Evolutionary conservation across 2,113 vertebrate species (phyloP).

Genomic region (Dicaeum eximium): DNA sequence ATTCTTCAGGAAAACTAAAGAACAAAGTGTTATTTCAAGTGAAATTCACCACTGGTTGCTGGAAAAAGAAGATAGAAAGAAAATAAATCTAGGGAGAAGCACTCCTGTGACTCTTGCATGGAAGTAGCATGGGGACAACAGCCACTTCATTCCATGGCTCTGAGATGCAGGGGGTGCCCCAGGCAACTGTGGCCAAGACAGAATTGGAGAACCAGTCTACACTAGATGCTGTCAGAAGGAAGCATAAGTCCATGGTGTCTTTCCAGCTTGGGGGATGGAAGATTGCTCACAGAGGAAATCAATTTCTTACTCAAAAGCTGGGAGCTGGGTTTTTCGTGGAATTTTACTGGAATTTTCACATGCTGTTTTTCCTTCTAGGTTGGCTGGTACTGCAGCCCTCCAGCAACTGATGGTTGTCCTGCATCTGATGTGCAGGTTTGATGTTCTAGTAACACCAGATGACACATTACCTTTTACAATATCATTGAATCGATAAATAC

Average conservation of each 20-base stretch:
- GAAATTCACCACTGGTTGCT: neutral
- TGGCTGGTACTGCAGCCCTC: neutral
- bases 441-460: constrained; percentile 53
- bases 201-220: neutral
- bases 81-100: neutral
- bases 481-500: constrained; percentile 46
- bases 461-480: constrained; percentile 58
- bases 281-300: neutral
- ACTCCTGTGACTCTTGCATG: neutral
- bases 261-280: neutral
- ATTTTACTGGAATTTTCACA: neutral
- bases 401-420: constrained; percentile 46
- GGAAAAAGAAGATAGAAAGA: neutral
- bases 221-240: neutral
- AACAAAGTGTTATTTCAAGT: neutral
- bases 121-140: neutral
- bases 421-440: constrained; percentile 52
- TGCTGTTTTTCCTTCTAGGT: neutral
- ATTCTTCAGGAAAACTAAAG: neutral
- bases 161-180: neutral
- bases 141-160: neutral
- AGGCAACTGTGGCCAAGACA: neutral
- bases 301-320: neutral
- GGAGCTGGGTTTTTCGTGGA: neutral
- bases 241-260: neutral